Percentiles rank a stretch among this genome's conserved stretches.
phyloP scores from a whole-genome alignment of 2,888 invertebrate species.

The Lobophora halterata region DNA sequence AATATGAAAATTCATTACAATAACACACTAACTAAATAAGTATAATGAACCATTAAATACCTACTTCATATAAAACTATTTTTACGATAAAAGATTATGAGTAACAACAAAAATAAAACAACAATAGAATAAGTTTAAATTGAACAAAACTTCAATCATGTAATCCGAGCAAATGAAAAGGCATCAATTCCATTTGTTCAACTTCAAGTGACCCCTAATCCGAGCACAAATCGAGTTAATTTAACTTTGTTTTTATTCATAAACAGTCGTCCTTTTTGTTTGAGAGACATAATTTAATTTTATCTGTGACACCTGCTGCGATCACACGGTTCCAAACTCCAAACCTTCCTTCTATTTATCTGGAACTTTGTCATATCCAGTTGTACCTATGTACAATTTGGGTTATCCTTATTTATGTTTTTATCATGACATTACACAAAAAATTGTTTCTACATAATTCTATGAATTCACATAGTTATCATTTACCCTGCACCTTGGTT shows the following conservation, averaged over 20 bases:
- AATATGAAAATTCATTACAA: too few species aligned
- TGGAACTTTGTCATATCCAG: conserved; percentile 14
- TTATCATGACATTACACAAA: too few species aligned
- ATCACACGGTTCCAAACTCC: conserved; percentile 32
- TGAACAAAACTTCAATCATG: conserved; percentile 1
- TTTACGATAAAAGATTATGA: too few species aligned
- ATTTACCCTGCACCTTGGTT: too few species aligned
- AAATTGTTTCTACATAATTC: too few species aligned
- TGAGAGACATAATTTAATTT: conserved; percentile 42
- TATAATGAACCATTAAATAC: too few species aligned
- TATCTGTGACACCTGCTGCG: conserved; percentile 38
- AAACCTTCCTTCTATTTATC: conserved; percentile 20
- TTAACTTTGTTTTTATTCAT: conserved; percentile 39
- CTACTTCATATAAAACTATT: too few species aligned
- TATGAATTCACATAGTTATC: too few species aligned
- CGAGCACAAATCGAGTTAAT: conserved; percentile 30
- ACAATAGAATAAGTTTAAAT: not conserved
- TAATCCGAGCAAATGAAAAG: conserved; percentile 12
- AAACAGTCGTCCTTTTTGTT: conserved; percentile 43
- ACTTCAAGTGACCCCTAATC: conserved; percentile 27
- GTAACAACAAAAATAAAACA: conserved; percentile 5
- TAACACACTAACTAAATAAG: too few species aligned
- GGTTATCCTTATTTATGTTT: too few species aligned
- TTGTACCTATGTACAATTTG: not conserved
- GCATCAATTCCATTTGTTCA: conserved; percentile 20